Conservation (phyloP, 2,888 invertebrate species). For the Phoronis australis region DNA sequence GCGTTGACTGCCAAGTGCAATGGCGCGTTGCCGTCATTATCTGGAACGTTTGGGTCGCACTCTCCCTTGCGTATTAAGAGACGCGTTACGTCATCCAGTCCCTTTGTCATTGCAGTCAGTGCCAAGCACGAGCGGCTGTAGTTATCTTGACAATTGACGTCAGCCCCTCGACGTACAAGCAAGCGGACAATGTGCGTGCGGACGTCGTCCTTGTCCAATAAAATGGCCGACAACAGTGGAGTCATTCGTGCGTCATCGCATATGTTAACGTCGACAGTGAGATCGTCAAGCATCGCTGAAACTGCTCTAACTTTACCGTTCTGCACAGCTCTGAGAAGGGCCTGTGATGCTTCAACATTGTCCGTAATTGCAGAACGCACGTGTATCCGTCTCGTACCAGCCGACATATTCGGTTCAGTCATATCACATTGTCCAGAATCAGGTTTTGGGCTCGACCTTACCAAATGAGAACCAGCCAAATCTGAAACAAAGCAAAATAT, state of each 20-base stretch:
- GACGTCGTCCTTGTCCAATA: slow-evolving; percentile 25
- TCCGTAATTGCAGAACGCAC: too few relatives aligned
- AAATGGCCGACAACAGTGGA: slow-evolving; percentile 27
- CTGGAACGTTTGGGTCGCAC: slow-evolving; percentile 28
- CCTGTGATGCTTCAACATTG: too few relatives aligned
- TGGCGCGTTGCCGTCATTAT: slow-evolving; percentile 25
- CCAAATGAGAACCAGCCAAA: too few relatives aligned
- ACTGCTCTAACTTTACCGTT: background rate
- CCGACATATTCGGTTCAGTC: too few relatives aligned
- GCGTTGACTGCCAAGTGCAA: slow-evolving; percentile 27
- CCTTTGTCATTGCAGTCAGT: slow-evolving; percentile 30
- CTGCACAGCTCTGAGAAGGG: background rate
- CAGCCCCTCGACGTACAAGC: slow-evolving; percentile 27
- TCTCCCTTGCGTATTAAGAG: slow-evolving; percentile 21
- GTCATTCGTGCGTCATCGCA: slow-evolving; percentile 23
- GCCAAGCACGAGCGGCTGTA: slow-evolving; percentile 28
- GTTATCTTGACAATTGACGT: slow-evolving; percentile 29
- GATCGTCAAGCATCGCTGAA: background rate
- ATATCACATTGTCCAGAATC: too few relatives aligned
- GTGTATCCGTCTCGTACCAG: too few relatives aligned
- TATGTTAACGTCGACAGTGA: slow-evolving; percentile 12
- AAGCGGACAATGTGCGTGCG: slow-evolving; percentile 28
- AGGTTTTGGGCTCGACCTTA: too few relatives aligned
- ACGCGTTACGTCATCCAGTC: slow-evolving; percentile 25
- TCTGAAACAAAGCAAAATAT: too few relatives aligned